phyloP scores from a whole-genome alignment of 2,113 vertebrate genomes.

The Mandrillus leucophaeus region DNA sequence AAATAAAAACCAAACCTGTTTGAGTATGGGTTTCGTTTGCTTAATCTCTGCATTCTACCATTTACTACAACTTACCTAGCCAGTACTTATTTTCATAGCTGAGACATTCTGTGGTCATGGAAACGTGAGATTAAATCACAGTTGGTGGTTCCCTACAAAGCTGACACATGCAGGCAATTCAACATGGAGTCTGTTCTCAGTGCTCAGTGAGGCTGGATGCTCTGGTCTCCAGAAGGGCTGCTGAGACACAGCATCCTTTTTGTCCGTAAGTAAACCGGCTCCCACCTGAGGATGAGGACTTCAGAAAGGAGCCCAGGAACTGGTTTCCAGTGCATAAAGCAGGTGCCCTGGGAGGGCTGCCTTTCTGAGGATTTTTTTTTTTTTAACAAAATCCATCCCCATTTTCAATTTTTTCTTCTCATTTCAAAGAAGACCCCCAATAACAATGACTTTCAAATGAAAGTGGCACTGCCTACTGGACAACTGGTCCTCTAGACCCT shows the following conservation, averaged over 20 bases:
- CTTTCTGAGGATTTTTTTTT: background rate
- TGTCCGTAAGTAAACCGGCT: fast-evolving
- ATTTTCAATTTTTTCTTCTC: background rate
- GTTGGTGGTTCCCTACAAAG: background rate
- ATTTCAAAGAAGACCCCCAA: background rate
- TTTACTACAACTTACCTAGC: background rate
- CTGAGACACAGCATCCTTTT: background rate
- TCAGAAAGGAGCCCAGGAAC: background rate
- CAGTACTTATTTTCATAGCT: background rate
- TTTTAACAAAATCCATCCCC: background rate
- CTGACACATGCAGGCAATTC: background rate
- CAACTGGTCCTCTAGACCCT: background rate
- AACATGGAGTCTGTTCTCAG: background rate
- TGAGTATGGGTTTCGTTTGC: background rate
- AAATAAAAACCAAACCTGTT: background rate
- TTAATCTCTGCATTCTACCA: no score
- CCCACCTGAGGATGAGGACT: background rate
- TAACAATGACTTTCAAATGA: background rate
- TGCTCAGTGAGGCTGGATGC: fast-evolving
- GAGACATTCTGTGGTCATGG: background rate
- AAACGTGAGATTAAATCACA: fast-evolving
- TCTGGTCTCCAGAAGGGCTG: background rate
- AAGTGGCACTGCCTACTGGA: fast-evolving
- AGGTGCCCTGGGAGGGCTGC: background rate
- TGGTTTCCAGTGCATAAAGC: fast-evolving